Evolutionary conservation across 2,888 invertebrate genomes (phyloP).

Genomic region (Orthonevra nobilis): DNA sequence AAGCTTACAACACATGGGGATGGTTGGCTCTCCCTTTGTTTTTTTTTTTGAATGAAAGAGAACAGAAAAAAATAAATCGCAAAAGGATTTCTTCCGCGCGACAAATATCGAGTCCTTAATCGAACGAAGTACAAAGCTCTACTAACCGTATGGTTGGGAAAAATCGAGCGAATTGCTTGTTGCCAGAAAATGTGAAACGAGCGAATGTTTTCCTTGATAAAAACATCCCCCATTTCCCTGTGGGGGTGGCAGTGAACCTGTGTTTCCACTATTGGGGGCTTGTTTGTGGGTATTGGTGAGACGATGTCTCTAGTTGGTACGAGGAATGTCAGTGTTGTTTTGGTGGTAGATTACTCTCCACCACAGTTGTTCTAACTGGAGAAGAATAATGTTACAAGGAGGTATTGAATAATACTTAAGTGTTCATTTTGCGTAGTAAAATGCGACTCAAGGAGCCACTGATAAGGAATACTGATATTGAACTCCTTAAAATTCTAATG

Average conservation of each 20-base stretch:
- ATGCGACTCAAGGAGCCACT: too few species aligned
- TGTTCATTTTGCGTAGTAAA: too few species aligned
- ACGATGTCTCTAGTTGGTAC: slow-evolving; percentile 49
- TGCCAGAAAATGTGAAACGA: slow-evolving; percentile 57
- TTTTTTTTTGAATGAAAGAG: not conserved
- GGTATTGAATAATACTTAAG: too few species aligned
- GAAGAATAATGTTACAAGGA: too few species aligned
- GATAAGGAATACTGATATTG: too few species aligned
- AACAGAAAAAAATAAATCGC: slow-evolving; percentile 23
- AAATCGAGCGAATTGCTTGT: slow-evolving; percentile 63
- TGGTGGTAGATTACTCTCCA: too few species aligned
- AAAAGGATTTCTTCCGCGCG: slow-evolving; percentile 52
- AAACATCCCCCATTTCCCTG: slow-evolving; percentile 46
- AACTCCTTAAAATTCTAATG: too few species aligned
- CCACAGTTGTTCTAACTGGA: too few species aligned
- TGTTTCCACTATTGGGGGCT: slow-evolving; percentile 7
- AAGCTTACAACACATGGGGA: slow-evolving; percentile 22
- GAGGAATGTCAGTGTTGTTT: slow-evolving; percentile 22
- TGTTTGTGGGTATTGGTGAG: not conserved
- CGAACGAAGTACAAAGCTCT: slow-evolving; percentile 65
- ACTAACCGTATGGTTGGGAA: slow-evolving; percentile 59
- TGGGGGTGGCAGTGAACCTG: slow-evolving; percentile 62
- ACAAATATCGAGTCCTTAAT: slow-evolving; percentile 47
- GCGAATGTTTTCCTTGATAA: slow-evolving; percentile 42
- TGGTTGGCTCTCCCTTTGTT: not conserved